Percentiles rank a stretch among this genome's conserved stretches.
phyloP scores from a whole-genome alignment of 2,797 vertebrate species.

The Xiphorhynchus erythropygius region DNA sequence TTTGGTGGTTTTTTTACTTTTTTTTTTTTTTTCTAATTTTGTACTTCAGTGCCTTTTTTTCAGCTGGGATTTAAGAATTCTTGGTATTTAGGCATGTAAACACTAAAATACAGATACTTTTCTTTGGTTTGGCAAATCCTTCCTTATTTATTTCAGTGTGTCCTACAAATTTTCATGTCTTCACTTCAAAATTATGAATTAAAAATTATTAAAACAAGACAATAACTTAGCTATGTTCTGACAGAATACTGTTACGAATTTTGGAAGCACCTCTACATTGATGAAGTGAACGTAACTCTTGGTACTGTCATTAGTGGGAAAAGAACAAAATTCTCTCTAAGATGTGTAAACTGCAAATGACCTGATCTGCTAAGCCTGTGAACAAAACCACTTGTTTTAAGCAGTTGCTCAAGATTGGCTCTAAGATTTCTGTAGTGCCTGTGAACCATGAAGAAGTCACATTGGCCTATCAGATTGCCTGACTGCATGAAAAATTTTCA shows the following conservation, averaged over 20 bases:
- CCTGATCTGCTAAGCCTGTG: not conserved
- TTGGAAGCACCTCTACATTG: not conserved
- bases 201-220: not conserved
- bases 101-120: not conserved
- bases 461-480: not conserved
- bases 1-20: not conserved
- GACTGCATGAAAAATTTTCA: not conserved
- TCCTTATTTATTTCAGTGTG: not conserved
- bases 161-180: not conserved
- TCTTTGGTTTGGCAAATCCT: not conserved
- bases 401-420: not conserved
- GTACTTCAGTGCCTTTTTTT: not conserved
- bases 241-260: not conserved
- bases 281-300: not conserved
- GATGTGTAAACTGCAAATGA: not conserved
- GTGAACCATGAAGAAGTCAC: not conserved
- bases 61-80: not conserved
- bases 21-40: not conserved
- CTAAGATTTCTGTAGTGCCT: not conserved
- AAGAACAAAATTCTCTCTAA: not conserved
- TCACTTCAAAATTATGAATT: not conserved
- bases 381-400: not conserved
- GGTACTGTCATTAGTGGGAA: not conserved
- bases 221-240: not conserved
- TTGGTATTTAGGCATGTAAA: not conserved